Base-by-base conservation (phyloP, 1,140 invertebrate species). In the Eubasilissa regina region DNA sequence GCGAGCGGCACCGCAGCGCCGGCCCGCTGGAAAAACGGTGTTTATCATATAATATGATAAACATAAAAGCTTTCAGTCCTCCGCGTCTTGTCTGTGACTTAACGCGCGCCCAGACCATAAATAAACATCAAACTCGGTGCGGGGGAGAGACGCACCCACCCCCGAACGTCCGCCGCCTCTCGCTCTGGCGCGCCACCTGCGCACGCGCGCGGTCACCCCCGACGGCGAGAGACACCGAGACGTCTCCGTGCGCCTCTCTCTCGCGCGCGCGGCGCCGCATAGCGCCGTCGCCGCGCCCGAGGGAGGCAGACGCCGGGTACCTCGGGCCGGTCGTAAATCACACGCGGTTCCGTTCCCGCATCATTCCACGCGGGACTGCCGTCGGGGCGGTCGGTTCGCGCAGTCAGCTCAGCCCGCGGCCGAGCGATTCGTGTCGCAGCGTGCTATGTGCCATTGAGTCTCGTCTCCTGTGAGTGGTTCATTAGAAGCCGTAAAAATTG, bases 321-420 rank as follows among this genome's bases (percentile, higher is more conserved):
- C 88, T 87, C 88, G 87, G 87, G 86, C 87, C 87, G 87, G 86
- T 87, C 87, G 87, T 88, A 88, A 89, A 88, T 88, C 87, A 87
- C 87, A 87, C 86, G 85, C 72, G 62, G 73, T 77, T 58, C 47
- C 47, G 44, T 70, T 56, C 70, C 19, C 62, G 45, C 87, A 87
- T 88, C 87, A 88, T 88, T 88, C 87, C 87, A 87, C 86, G 87
- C 87, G 87, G 86, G 87, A 86, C 86, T 85, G 85, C 86, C 86
- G 88, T 86, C 84, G 85, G 84, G 84, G 86, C 86, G 84, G 87
- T 86, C 86, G 86, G 86, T 86, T 45, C 25, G 56, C 48, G 47
- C 25, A 62, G 48, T 64, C n/a, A n/a, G 68, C 58, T 60, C 4
- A 48, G 76, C 66, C 25, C 76, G 76, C 53, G 64, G 35, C 76